Percentiles rank a stretch among this genome's conserved stretches.
Evolutionary conservation across 2,797 vertebrate genomes (phyloP).

Genomic region (Neomorphus geoffroyi): DNA sequence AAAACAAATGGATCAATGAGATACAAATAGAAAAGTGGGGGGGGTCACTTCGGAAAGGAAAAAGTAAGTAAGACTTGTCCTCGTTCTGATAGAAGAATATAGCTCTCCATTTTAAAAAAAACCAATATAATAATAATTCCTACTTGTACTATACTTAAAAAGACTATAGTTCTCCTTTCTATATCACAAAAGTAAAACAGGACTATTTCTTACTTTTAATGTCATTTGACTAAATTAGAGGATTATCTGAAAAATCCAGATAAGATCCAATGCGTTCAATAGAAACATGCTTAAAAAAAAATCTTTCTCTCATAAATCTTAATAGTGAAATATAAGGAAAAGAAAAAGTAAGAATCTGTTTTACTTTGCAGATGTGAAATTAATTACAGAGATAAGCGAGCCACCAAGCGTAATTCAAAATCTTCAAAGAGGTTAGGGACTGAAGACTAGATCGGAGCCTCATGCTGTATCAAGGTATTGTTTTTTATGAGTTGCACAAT

Average conservation of each 20-base stretch:
- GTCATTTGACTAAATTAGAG: slow-evolving; percentile 45
- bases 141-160: neutral
- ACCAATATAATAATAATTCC: neutral
- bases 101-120: neutral
- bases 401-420: slow-evolving; percentile 28
- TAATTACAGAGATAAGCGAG: slow-evolving; percentile 44
- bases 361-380: slow-evolving; percentile 8
- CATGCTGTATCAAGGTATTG: neutral
- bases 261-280: slow-evolving; percentile 35
- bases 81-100: neutral
- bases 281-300: neutral
- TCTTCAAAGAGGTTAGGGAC: neutral
- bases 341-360: neutral
- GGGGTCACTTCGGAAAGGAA: neutral
- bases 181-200: neutral
- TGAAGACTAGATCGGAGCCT: neutral
- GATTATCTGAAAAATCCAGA: slow-evolving; percentile 39
- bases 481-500: neutral
- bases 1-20: neutral
- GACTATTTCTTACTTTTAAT: slow-evolving; percentile 6
- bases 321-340: neutral
- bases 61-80: neutral
- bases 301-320: neutral
- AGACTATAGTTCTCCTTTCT: neutral
- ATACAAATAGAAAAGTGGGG: neutral